Evolutionary conservation across 2,797 vertebrate genomes (phyloP), one percentile per base, ranked within the genome.

Genomic region (Otolemur crassicaudatus): DNA sequence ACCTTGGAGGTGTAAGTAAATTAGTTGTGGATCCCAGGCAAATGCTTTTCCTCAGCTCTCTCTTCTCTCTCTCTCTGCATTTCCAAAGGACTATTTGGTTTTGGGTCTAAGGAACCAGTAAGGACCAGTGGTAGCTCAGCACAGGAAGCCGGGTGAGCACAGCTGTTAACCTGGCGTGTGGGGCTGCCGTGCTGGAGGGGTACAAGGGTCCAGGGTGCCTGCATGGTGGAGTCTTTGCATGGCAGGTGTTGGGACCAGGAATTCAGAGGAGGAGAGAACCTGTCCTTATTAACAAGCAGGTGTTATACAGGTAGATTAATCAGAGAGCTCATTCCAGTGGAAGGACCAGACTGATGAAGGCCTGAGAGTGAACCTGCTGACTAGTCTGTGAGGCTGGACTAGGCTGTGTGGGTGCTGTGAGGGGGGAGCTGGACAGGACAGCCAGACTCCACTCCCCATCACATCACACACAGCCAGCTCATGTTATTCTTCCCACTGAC

Each of bases 401-500:
- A 3, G 29, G 34, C 0, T 8, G 13, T 19, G 7, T 2, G 12
- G 40, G 43, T 10, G 3, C 14, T 16, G 0, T 7, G 27, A 5
- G 3, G 4, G 17, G 7, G 60, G 20, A 5, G 22, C n/a, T 3
- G 13, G 13, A 9, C 19, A 43, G 4, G 34, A 22, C 7, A 19
- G 65, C 34, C 0, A 11, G 27, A n/a, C 0, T 0, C 25, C 0
- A 0, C 9, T 10, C 60, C 49, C 7, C 0, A 9, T 1, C 34
- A 5, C 9, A 0, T 8, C 27, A 1, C 3, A 9, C 23, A 2
- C 5, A 16, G 56, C 20, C 5, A 16, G 56, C 20, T 31, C 29
- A 0, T 3, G 0, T 3, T 5, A 11, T 25, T 79, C 9, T 63
- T 46, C 69, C 63, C 2, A 0, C 4, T 4, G 29, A 16, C 58